phyloP scores from a whole-genome alignment of 2,797 vertebrate genomes.

The Hydrolagus colliei region DNA sequence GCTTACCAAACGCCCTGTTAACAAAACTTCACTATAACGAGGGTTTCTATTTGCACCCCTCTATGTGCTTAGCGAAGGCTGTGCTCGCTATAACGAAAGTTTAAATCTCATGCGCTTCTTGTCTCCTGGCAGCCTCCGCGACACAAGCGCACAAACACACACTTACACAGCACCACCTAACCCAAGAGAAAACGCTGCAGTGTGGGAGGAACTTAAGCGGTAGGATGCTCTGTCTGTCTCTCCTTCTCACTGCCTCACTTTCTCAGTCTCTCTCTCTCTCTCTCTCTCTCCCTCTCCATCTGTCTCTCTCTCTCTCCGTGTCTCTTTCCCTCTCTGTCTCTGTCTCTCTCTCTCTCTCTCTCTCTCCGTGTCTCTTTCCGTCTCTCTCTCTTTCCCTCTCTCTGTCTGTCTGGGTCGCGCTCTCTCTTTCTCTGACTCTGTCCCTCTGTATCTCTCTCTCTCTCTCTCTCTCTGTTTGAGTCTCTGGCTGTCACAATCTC shows the following conservation, averaged over 20 bases:
- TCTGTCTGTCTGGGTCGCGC: not conserved
- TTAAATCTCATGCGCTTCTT: no score
- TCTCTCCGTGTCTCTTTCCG: not conserved
- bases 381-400: not conserved
- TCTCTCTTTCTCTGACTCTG: not conserved
- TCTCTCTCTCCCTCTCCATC: not conserved
- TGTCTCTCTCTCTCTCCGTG: not conserved
- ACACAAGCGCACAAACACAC: no score
- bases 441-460: not conserved
- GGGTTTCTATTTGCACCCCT: no score
- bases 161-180: no score
- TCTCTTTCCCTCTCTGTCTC: not conserved
- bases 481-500: no score
- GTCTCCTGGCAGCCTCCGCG: no score
- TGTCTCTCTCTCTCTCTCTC: not conserved
- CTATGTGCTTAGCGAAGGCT: no score
- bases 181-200: no score
- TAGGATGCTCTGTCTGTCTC: not conserved
- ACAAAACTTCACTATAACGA: no score
- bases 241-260: not conserved
- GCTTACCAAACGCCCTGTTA: no score
- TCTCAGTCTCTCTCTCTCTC: not conserved
- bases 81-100: no score
- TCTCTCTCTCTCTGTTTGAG: not conserved
- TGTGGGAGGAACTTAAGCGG: no score